phyloP scores from a whole-genome alignment of 2,888 invertebrate species.

The Nezara viridula region DNA sequence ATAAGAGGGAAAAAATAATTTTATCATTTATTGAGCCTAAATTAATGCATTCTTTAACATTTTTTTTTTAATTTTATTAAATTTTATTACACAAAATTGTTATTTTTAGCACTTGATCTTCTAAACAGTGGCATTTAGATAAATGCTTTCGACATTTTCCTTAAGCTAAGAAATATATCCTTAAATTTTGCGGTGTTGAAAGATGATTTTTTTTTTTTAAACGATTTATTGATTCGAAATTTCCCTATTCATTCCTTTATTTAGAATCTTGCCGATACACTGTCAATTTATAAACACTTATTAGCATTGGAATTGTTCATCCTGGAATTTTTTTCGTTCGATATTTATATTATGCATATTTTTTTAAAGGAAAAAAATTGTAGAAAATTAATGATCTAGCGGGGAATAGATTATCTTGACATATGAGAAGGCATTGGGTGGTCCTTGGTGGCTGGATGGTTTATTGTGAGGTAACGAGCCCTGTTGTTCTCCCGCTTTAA shows the following conservation, averaged over 20 bases:
- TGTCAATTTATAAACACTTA: not conserved
- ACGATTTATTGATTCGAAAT: no score
- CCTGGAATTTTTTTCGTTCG: not conserved
- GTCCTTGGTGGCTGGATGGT: not conserved
- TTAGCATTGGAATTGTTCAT: not conserved
- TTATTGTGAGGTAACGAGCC: not conserved
- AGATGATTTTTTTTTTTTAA: no score
- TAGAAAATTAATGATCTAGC: not conserved
- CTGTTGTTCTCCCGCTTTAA: not conserved
- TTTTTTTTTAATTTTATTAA: no score
- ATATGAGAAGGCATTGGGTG: not conserved
- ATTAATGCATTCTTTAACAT: no score
- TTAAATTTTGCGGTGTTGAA: no score
- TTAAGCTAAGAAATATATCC: no score
- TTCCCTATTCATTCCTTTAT: not conserved
- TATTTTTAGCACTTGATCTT: no score
- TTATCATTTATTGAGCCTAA: no score
- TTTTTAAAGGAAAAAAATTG: not conserved
- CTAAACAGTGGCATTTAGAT: no score
- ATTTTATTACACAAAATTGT: no score
- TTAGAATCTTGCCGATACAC: not conserved
- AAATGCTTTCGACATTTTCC: no score
- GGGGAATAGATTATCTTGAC: slow-evolving; percentile 26
- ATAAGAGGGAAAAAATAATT: no score
- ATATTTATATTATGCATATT: not conserved